Base-by-base conservation (phyloP, 2,113 vertebrate genomes). In the Oostethus manadensis region DNA sequence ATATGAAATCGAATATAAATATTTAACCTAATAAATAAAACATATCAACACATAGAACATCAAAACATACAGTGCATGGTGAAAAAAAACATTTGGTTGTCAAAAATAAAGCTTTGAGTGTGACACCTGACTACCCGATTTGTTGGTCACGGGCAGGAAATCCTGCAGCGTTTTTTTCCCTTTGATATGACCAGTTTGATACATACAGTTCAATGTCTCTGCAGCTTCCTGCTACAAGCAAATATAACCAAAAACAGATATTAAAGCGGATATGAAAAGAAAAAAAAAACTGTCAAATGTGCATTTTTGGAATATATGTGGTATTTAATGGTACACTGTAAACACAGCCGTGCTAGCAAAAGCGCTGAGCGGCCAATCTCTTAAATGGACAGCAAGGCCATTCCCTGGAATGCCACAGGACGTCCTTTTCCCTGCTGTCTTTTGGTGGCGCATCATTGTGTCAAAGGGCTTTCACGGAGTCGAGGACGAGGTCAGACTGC, bases 351-450 rank as follows among this genome's bases (percentile, higher is more conserved):
- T 55, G 91, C 89, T 87, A 88, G 84, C 92, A 72, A 78, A 92
- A 93, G 92, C 93, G 89, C 78, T 83, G 91, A 88, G 90, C 83
- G 60, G 93, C 88, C 92, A 86, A 81, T 88, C 85, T 85, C 86
- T 85, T 81, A 85, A 88, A 88, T 83, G 21, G 64, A 84, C 73
- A 77, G 84, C 77, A 80, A 75, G 20, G 70, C 87, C 40, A 64
- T 84, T 87, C 73, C 69, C 63, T 15, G 51, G 76, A 74, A 83
- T 33, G 79, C 79, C 76, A 73, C 78, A 71, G 84, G 74, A 75
- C 42, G 69, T 78, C 76, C 79, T 74, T 69, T 71, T 66, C 73
- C 78, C 77, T 46, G 71, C 60, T 71, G 72, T 82, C 76, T 79
- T 77, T 83, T 70, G 55, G 57, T 62, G 78, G 84, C 70, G 47